Base-by-base conservation (phyloP, 2,113 vertebrate species). In the Eretmodus cyanostictus region DNA sequence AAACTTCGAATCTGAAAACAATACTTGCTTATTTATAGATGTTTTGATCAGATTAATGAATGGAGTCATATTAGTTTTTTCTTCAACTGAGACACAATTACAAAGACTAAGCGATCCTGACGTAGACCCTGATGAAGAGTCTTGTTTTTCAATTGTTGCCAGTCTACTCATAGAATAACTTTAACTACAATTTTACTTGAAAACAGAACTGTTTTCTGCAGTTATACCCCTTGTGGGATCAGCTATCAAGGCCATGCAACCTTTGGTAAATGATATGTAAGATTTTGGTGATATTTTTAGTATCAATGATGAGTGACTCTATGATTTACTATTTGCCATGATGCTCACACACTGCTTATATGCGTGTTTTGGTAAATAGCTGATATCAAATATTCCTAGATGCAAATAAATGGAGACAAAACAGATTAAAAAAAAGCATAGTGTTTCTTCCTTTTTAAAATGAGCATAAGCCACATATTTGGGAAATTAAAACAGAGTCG, bases 351-450 rank as follows among this genome's bases (percentile, higher is more conserved):
- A 47, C 40, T 29, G 71, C 42, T 29, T 76, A n/a, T n/a, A n/a
- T 66, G 1, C 0, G 1, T 49, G 24, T 47, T 76, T 76, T 76
- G 24, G 16, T 76, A 29, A 14, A 11, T 29, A 29, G 1, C 3
- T 63, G 42, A 82, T 61, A 13, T 47, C 80, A 61, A 59, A 80
- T 57, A 68, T 16, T n/a, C 16, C 36, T 29, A 24, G 8, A 57
- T 57, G 34, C 29, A 57, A 22, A 55, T 24, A 40, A 42, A 42
- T 71, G 66, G 38, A 42, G 8, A 42, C n/a, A 71, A 2, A 71
- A 2, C 13, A 27, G 38, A 71, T 71, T 9, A 1, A 2, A 34
- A 31, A 71, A 71, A 42, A 71, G 3, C 38, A 42, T 4, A 71
- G 8, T 16, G n/a, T 71, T 71, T 71, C 66, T 71, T 24, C 1